Base-by-base conservation (phyloP, 2,113 vertebrate species). In the Pyxicephalus adspersus region DNA sequence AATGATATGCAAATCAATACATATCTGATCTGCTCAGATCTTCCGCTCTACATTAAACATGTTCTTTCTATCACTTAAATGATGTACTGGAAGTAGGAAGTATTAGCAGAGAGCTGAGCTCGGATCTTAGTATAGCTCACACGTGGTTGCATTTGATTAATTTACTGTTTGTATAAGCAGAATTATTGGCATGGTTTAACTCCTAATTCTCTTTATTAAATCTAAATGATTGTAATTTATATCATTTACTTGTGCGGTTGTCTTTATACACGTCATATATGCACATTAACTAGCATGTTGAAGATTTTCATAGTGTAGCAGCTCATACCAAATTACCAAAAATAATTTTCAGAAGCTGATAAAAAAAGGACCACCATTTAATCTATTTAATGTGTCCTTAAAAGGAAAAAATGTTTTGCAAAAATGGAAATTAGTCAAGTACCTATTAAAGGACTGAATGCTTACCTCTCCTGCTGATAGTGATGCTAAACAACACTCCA, bases 1-100 rank as follows among this genome's bases (percentile, higher is more conserved):
- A 73, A 73, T 73, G 19, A 73, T n/a, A 73, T 73, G 70, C 54
- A 73, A 73, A 73, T 73, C 52, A 57, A 58, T 73, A 58, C 70
- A 58, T 57, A 57, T 73, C 52, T 29, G 28, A 52, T 58, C 52
- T 73, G 57, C 70, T 73, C 52, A 22, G 26, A 73, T 73, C 57
- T 73, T 73, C 70, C 50, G 70, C 70, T 57, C 52, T 22, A 52
- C 58, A 73, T 73, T 73, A 73, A 73, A 73, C 70, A 73, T 73
- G 70, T 73, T 73, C 52, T 34, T 73, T 73, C 52, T 28, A 58
- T 73, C 70, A 58, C 70, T 57, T 73, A 58, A 73, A 73, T 73
- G 29, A 73, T 73, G 70, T 57, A 73, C 52, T 73, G 52, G 29
- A 73, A 73, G 52, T 58, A 73, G 52, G 70, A 73, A 58, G 54